Percentiles rank a stretch among this genome's conserved stretches.
Evolutionary conservation across 2,888 invertebrate species (phyloP).

Genomic region (Nomada goodeniana): DNA sequence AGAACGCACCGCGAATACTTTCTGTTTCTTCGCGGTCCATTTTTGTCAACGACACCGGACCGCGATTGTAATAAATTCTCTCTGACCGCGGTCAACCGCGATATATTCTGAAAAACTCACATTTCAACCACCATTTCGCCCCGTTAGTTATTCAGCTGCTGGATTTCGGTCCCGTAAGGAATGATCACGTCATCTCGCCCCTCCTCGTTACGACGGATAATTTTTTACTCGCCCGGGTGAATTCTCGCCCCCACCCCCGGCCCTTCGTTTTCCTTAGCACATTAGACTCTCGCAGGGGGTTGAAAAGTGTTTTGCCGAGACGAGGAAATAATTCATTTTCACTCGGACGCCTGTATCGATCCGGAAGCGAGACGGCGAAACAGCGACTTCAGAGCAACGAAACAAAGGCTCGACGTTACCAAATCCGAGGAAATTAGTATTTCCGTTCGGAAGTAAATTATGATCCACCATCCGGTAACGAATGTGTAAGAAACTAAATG

Average conservation of each 20-base stretch:
- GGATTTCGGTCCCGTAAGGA: constrained; percentile 28
- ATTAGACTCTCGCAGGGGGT: background rate
- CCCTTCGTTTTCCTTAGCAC: background rate
- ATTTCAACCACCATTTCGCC: background rate
- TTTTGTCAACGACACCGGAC: background rate
- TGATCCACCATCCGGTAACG: too few relatives aligned
- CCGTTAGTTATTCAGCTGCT: constrained; percentile 12
- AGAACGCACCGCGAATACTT: background rate
- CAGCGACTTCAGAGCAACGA: background rate
- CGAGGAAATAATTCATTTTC: constrained; percentile 36
- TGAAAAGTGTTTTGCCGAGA: constrained; percentile 5
- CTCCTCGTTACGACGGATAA: constrained; percentile 27
- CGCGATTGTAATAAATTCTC: constrained; percentile 17
- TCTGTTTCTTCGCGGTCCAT: background rate
- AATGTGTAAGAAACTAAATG: too few relatives aligned
- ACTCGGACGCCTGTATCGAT: constrained; percentile 15
- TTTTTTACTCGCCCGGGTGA: constrained; percentile 29
- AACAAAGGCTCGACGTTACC: background rate
- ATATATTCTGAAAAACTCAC: constrained; percentile 17
- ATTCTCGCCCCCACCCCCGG: background rate
- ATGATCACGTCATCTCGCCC: constrained; percentile 21
- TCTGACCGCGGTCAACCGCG: constrained; percentile 8
- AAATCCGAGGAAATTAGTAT: background rate
- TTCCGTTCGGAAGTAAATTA: background rate
- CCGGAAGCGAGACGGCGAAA: background rate